Base-by-base conservation (phyloP, 2,797 vertebrate species). In the Threskiornis aethiopicus region DNA sequence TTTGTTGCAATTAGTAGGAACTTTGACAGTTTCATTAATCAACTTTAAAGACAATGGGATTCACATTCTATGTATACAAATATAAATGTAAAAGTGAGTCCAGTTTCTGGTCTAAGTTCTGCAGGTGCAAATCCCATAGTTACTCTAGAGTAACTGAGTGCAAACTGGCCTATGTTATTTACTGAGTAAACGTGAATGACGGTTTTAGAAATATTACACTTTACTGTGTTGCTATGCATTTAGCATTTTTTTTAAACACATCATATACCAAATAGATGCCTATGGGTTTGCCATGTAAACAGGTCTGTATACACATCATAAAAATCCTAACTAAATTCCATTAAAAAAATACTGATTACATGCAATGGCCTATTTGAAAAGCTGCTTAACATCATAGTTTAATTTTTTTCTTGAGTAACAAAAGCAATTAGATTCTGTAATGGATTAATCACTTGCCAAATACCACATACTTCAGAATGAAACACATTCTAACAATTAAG, bases 371-470 rank as follows among this genome's bases (percentile, higher is more conserved):
- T 89, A 42, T 70, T 95, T 76, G 86, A 55, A 90, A 93, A 81
- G 22, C 29, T 81, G 85, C 42, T 55, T 76, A 66, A 69, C 9
- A 65, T 73, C 28, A 33, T 28, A 58, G 33, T 46, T 84, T 61
- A 14, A 3, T 16, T 66, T 33, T 70, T 87, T 78, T 42, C 58
- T 82, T 15, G 39, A 89, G 33, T 79, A 76, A 84, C 28, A 92
- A 84, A 96, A 80, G 8, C 73, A 67, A 21, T 95, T 79, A 47
- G 46, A 51, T 87, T 93, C 55, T 95, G 10, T 95, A 95, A 77
- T 83, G 44, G 51, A 70, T 72, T 96, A 82, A 90, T 95, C 64
- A 67, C 37, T 95, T 95, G 25, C 77, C 41, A 87, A 67, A 65
- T 90, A 73, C 16, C 35, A 39, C 28, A 10, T 46, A 5, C 62